Percentiles rank a stretch among this genome's conserved stretches.
Conservation (phyloP, 2,113 vertebrate genomes). For the Leucopternis melanops region DNA sequence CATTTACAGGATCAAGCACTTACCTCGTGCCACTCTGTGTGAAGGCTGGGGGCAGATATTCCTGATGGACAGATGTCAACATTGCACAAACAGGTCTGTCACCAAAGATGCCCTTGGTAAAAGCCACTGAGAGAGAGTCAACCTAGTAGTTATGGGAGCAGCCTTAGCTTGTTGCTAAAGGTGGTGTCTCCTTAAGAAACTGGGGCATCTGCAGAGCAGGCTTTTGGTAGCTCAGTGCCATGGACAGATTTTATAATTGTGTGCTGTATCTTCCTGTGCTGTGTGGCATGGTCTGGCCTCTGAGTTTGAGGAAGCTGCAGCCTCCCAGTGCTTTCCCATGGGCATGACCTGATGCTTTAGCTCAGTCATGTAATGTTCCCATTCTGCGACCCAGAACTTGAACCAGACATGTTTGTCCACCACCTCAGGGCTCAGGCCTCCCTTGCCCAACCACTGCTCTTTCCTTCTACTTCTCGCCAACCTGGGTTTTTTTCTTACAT, state of each 20-base stretch:
- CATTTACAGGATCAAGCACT: not conserved
- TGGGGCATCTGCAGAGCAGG: not conserved
- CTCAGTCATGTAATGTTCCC: not conserved
- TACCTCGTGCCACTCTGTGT: not conserved
- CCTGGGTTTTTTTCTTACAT: not conserved
- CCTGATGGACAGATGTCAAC: not conserved
- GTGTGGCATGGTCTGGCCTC: not conserved
- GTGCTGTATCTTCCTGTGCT: not conserved
- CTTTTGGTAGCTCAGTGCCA: not conserved
- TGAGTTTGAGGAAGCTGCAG: not conserved
- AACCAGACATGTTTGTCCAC: not conserved
- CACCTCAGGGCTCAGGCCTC: not conserved
- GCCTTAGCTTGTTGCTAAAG: not conserved
- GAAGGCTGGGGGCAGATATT: not conserved
- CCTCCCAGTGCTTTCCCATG: not conserved
- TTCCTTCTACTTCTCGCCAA: not conserved
- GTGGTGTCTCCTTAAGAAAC: not conserved
- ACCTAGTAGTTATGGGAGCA: not conserved
- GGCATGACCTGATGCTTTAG: not conserved
- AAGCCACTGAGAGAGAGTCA: not conserved
- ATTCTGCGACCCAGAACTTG: not conserved
- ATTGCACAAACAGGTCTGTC: not conserved
- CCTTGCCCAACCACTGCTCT: not conserved
- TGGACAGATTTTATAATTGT: accelerated
- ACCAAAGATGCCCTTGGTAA: not conserved